Evolutionary conservation across 2,888 invertebrate genomes (phyloP), one percentile per base, ranked within the genome.

Genomic region (Oeneis ivallda): DNA sequence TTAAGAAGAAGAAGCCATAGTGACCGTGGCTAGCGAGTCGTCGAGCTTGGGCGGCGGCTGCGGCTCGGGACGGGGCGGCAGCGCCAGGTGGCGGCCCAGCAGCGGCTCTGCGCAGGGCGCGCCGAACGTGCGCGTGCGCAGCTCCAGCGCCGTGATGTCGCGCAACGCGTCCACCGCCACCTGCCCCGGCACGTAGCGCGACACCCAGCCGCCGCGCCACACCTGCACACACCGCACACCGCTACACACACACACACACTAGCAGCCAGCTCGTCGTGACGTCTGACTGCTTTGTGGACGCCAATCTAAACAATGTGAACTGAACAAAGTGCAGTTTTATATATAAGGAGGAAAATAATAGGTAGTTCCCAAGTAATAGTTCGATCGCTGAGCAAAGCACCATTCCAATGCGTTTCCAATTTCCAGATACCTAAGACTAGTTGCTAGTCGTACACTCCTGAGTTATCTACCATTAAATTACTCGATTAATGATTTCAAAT

Each of bases 21-120:
- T 34, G 32, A 91, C 89, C 39, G 85, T 89, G 70, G 93, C 92
- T 71, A 95, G 89, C 7, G 93, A 92, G 73, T 93, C 94, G 79
- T 95, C 95, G 71, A 96, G 92, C 59, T 80, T 75, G 62, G 94
- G 88, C 69, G 83, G 86, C 72, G 83, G 91, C 76, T 84, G 89
- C 8, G 88, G 81, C 13, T 92, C 92, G 47, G 91, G 92, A 45
- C 93, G 88, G 64, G 80, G 73, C 37, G 94, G 94, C 72, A 94
- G 82, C 57, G 80, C 66, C 77, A 93, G 93, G 82, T 94, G 89
- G 71, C 91, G 82, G 11, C 94, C 94, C 59, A 95, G 87, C 74
- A 94, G 86, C 34, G 94, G 94, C 53, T 91, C 89, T 4, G 80
- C 78, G 19, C 94, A 83, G 54, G 93, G 83, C 68, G 81, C 89